Evolutionary conservation across 1,140 invertebrate genomes (phyloP), one percentile per base, ranked within the genome.

Genomic region (Aphaenogaster ashmeadi): DNA sequence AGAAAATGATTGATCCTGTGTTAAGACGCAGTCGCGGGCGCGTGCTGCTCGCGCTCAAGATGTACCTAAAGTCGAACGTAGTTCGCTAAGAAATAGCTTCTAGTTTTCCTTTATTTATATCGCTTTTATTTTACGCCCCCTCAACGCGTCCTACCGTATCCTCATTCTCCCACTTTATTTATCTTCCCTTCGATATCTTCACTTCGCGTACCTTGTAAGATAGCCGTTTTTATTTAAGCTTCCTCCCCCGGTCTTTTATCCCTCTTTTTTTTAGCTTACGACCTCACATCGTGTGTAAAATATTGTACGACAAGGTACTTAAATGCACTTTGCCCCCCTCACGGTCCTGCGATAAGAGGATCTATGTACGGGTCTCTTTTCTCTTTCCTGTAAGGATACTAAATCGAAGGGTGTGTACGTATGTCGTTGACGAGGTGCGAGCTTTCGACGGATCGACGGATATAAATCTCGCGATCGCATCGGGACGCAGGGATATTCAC

Each of bases 11-110:
- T 64, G n/a, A 78, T 21, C 13, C 54, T 15, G n/a, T 60, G 13
- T 27, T 75, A 56, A 88, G 71, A 71, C 77, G 81, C 71, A 80
- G 78, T 67, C 74, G 67, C 74, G 67, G 15, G 60, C 47, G 27
- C n/a, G 44, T 60, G 44, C 11, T 78, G 86, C 44, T 64, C 88
- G 64, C 86, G 86, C 88, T 88, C 86, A 81, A 62, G 78, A 93
- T 91, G 93, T 93, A 93, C 93, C 92, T 94, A 92, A 89, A 87
- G 81, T 90, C 86, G 41, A 38, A 91, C 67, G 87, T 90, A 90
- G 21, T 27, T 27, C 77, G 90, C 87, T 91, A 64, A 36, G 11
- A 47, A 69, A 84, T 92, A 74, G 60, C 67, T 90, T 90, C 54
- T 90, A 88, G 56, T 80, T 69, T 87, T 89, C 85, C 91, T 27